Percentiles rank a stretch among this genome's conserved stretches.
phyloP scores from a whole-genome alignment of 2,113 vertebrate genomes.

The Apaloderma vittatum region DNA sequence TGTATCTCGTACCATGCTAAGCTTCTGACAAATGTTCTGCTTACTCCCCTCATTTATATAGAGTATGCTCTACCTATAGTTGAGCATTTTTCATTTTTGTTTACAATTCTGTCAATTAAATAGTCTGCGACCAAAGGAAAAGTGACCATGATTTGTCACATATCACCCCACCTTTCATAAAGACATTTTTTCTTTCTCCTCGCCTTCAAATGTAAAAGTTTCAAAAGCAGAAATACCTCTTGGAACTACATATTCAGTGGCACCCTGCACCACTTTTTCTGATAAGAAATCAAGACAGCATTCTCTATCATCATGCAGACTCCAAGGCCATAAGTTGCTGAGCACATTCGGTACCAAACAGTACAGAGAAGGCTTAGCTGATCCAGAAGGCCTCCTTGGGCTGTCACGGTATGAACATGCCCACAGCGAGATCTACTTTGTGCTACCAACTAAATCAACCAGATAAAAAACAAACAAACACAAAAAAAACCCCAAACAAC shows the following conservation, averaged over 20 bases:
- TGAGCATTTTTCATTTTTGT: not conserved
- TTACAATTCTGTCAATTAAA: not conserved
- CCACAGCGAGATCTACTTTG: not conserved
- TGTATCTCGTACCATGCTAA: not conserved
- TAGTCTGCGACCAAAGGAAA: not conserved
- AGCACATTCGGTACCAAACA: not conserved
- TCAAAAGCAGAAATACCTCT: not conserved
- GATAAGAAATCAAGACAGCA: not conserved
- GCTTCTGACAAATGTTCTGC: not conserved
- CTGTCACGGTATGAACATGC: not conserved
- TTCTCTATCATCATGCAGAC: not conserved
- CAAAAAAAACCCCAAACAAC: not conserved
- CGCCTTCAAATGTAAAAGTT: not conserved
- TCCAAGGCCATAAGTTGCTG: not conserved
- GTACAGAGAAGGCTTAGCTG: not conserved
- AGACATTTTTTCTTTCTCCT: not conserved
- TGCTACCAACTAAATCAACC: not conserved
- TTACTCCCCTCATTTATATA: not conserved
- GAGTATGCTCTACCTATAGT: not conserved
- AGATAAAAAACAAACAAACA: not conserved
- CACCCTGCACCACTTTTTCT: not conserved
- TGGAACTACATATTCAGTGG: not conserved
- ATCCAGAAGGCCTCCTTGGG: not conserved
- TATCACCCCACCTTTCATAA: not conserved
- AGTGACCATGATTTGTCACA: not conserved